Conservation (phyloP, 2,888 invertebrate genomes). For the Cinara cedri region DNA sequence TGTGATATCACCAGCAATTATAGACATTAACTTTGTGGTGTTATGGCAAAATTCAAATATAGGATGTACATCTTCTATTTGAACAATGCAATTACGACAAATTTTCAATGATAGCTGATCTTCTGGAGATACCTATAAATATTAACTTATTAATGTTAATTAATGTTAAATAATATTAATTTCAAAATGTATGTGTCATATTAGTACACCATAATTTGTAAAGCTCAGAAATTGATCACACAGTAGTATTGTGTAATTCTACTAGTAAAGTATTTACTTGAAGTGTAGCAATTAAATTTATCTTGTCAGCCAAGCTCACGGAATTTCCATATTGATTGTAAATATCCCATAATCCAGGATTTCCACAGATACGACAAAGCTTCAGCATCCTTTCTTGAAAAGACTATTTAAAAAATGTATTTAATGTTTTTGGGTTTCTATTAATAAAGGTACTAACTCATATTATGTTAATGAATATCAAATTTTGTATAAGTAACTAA, state of each 20-base stretch:
- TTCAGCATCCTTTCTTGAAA: constrained; percentile 35
- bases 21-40: constrained; percentile 42
- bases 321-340: constrained; percentile 19
- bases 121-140: constrained; percentile 33
- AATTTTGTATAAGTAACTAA: too few species aligned
- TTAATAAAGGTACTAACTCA: not conserved
- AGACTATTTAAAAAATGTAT: not conserved
- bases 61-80: constrained; percentile 47
- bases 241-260: not conserved
- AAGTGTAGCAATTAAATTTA: constrained; percentile 21
- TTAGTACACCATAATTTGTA: too few species aligned
- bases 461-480: too few species aligned
- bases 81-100: constrained; percentile 34
- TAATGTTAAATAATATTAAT: too few species aligned
- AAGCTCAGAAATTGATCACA: too few species aligned
- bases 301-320: constrained; percentile 26
- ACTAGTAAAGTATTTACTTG: constrained; percentile 33
- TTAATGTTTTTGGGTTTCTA: not conserved
- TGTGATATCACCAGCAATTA: constrained; percentile 30
- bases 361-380: constrained; percentile 54
- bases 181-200: too few species aligned
- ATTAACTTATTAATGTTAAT: not conserved
- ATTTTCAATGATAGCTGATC: constrained; percentile 47
- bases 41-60: constrained; percentile 36
- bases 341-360: constrained; percentile 33